phyloP scores from a whole-genome alignment of 2,888 invertebrate species.

The Drosophila borealis region DNA sequence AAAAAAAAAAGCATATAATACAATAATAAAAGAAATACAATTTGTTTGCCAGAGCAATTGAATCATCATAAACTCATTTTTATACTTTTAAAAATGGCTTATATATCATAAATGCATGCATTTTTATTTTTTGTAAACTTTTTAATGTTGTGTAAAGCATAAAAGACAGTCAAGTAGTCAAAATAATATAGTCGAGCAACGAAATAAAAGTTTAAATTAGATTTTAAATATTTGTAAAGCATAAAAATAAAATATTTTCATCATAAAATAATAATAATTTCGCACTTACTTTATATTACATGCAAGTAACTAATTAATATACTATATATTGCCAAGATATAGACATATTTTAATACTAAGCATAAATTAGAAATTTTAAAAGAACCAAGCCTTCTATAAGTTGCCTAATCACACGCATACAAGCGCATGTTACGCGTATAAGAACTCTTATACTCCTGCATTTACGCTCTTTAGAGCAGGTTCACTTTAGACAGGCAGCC shows the following conservation, averaged over 20 bases:
- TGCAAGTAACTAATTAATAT: too few relatives aligned
- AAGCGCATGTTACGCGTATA: not conserved
- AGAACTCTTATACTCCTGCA: not conserved
- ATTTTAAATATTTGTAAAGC: not conserved
- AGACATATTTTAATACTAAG: too few relatives aligned
- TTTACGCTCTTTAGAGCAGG: not conserved
- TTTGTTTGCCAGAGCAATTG: constrained; percentile 45
- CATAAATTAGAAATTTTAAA: too few relatives aligned
- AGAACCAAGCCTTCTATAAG: not conserved
- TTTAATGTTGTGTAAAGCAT: not conserved
- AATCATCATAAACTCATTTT: constrained; percentile 37
- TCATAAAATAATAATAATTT: too few relatives aligned
- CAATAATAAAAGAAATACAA: constrained; percentile 22
- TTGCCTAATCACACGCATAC: not conserved
- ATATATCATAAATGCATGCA: constrained; percentile 34
- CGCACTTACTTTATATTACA: too few relatives aligned
- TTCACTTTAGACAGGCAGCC: not conserved
- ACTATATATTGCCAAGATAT: too few relatives aligned
- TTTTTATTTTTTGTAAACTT: constrained; percentile 1
- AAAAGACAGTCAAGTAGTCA: constrained; percentile 27
- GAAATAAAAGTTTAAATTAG: too few relatives aligned
- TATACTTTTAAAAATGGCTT: constrained; percentile 16
- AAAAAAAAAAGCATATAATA: constrained; percentile 14
- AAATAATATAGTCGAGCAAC: not conserved
- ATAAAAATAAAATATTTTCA: not conserved